Evolutionary conservation across 2,113 vertebrate genomes (phyloP).

Genomic region (Physeter macrocephalus): DNA sequence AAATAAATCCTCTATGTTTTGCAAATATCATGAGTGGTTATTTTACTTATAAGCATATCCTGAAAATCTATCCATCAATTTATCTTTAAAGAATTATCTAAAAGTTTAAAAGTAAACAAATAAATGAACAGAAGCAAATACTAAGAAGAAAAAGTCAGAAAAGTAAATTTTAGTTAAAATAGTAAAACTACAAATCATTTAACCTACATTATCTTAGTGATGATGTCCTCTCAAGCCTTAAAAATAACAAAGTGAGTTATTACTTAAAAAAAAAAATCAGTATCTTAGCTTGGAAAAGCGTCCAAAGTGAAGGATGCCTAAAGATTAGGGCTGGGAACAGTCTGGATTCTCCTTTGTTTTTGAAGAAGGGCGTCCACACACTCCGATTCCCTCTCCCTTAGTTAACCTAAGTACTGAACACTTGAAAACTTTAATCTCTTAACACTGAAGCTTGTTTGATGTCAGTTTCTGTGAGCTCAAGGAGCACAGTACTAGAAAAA

Average conservation of each 20-base stretch:
- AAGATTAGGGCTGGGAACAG: rapidly evolving
- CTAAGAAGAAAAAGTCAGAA: slow-evolving; percentile 1
- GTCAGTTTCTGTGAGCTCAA: background rate
- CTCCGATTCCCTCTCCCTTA: background rate
- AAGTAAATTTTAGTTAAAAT: background rate
- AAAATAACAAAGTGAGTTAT: background rate
- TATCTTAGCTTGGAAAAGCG: background rate
- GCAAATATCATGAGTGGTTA: slow-evolving; percentile 48
- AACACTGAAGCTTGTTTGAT: background rate
- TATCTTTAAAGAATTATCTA: background rate
- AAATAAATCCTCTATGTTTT: slow-evolving; percentile 79
- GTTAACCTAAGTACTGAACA: too few species aligned
- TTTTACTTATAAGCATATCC: slow-evolving; percentile 7
- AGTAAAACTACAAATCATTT: background rate
- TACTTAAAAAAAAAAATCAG: background rate
- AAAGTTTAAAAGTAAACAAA: background rate
- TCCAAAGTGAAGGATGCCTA: background rate
- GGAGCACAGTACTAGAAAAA: background rate
- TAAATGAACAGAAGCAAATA: background rate
- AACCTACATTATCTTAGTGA: background rate
- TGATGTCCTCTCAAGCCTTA: background rate
- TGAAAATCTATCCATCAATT: background rate
- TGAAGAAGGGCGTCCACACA: rapidly evolving
- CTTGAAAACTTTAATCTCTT: background rate
- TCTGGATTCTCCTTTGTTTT: background rate